Evolutionary conservation across 1,140 invertebrate species (phyloP), one percentile per base, ranked within the genome.

Genomic region (Drosophila kohkoa): DNA sequence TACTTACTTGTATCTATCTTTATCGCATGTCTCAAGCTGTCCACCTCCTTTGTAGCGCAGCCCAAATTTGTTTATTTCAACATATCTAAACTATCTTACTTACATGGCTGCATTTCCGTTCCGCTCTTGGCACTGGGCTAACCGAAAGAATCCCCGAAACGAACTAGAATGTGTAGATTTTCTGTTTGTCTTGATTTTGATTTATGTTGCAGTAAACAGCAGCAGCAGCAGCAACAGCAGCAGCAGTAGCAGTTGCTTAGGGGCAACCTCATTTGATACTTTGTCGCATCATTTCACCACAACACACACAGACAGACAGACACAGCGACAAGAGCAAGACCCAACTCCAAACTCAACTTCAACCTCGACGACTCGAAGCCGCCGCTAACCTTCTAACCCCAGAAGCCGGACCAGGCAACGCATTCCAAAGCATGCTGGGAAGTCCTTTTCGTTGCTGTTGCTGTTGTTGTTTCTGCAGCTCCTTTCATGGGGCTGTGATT

Each of bases 281-380:
- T 89, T 89, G 85, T 81, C 83, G 83, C 85, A 89, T 88, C 83
- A 89, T 89, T 88, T 83, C 85, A 70, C 85, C 75, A 70, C 62
- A 81, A 45, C 20, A 54, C 46, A 71, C 49, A 67, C 59, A 55
- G n/a, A 57, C 38, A 49, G 38, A 64, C 13, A 41, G 5, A 45
- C 52, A 59, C 58, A 25, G 38, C 30, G 63, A 51, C 38, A 51
- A 63, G 59, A 57, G 57, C 30, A n/a, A 55, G 59, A 57, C 66
- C 30, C 38, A 55, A 62, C 74, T 66, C 60, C 52, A 35, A 54
- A n/a, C 10, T 49, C 58, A 77, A 46, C 45, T 46, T 49, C 66
- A 69, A 46, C 55, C 55, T 52, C 51, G 46, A 45, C 52, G 46
- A 38, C 52, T 65, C 15, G 45, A 72, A 58, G 48, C 68, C 60